Percentiles rank a stretch among this genome's conserved stretches.
Conservation (phyloP, 2,888 invertebrate species). For the Aromia moschata region DNA sequence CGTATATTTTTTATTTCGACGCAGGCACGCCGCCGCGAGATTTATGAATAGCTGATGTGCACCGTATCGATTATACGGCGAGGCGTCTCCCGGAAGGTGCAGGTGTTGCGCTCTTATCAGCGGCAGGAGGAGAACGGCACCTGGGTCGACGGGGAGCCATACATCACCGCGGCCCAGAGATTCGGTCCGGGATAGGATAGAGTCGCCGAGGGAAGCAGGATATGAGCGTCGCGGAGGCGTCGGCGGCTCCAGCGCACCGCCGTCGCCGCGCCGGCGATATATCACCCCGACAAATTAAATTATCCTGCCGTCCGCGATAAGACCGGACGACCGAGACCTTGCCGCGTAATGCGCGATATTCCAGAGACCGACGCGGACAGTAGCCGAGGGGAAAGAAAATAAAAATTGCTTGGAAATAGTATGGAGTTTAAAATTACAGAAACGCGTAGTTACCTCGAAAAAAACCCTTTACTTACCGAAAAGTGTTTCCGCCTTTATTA, state of each 20-base stretch:
- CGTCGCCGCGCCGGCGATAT: slow-evolving; percentile 61
- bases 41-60: slow-evolving; percentile 50
- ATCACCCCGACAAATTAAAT: slow-evolving; percentile 70
- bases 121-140: slow-evolving; percentile 48
- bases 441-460: too few relatives aligned
- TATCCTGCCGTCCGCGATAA: slow-evolving; percentile 68
- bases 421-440: too few relatives aligned
- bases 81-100: slow-evolving; percentile 33
- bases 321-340: slow-evolving; percentile 50
- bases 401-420: neutral
- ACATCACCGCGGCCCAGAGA: slow-evolving; percentile 59
- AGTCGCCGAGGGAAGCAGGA: slow-evolving; percentile 57
- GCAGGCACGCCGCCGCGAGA: neutral
- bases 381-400: slow-evolving; percentile 15
- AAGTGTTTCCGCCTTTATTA: too few relatives aligned
- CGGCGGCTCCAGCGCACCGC: slow-evolving; percentile 42
- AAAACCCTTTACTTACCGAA: too few relatives aligned
- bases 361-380: slow-evolving; percentile 10
- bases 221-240: slow-evolving; percentile 55
- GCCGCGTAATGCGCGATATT: slow-evolving; percentile 31
- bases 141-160: slow-evolving; percentile 59
- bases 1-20: neutral
- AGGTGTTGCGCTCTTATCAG: slow-evolving; percentile 46
- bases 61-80: slow-evolving; percentile 48
- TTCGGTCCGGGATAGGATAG: slow-evolving; percentile 57